Base-by-base conservation (phyloP, 2,797 vertebrate genomes). In the Oophaga sylvatica region DNA sequence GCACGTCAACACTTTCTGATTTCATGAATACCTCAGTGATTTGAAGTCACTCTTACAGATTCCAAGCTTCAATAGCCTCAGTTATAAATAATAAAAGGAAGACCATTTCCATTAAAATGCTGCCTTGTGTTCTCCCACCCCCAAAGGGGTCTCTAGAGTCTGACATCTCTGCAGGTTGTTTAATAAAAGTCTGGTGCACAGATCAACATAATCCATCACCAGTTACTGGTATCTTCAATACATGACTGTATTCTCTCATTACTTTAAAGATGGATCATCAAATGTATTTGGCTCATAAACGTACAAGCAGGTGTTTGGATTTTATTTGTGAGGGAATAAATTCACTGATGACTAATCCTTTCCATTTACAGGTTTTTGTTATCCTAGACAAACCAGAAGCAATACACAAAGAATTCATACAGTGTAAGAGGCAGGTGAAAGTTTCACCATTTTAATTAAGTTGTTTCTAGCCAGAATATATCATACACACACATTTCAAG, bases 171-270 rank as follows among this genome's bases (percentile, higher is more conserved):
- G 73, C 75, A 86, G 84, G 75, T 80, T 87, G 71, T 70, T 87
- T 89, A 89, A 86, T 87, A 89, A 89, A 86, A 89, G 88, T 82
- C 75, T 68, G 71, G 80, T 86, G 60, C 88, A 86, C 65, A 80
- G 84, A 82, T 89, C 88, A 89, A 70, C 80, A 83, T 86, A 89
- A 89, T 89, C 88, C 68, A 89, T 89, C 88, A 86, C 84, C 75
- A 89, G 87, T 89, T 89, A 89, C 84, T 83, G 70, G 84, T 79
- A 83, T 79, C 80, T 89, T 80, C 88, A 89, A 89, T 86, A 86
- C 80, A 75, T 79, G 84, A 86, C 84, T 86, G 84, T 86, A 86
- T 83, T 79, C 73, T 89, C 84, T 89, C 75, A 87, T 89, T 89
- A 87, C 75, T 75, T 83, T 65, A 83, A 89, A 89, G 84, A 89